A percentile compares a stretch with the other conserved stretches of the same genome.
phyloP scores from a whole-genome alignment of 2,113 vertebrate species.

The Caranx ignobilis region DNA sequence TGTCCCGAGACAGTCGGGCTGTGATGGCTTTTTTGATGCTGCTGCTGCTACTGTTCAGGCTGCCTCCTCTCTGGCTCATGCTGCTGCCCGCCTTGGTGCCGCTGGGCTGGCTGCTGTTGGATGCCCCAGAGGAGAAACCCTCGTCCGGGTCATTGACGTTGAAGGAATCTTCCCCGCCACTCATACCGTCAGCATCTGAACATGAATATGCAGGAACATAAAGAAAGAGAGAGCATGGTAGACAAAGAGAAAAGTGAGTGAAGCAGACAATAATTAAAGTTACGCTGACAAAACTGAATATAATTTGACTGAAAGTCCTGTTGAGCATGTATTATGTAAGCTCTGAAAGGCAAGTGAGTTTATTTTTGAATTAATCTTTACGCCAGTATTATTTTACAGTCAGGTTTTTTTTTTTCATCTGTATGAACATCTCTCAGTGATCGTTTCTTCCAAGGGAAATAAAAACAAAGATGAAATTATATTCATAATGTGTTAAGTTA shows the following conservation, averaged over 20 bases:
- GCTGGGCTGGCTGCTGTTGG: conserved; percentile 94
- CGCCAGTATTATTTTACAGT: too few species aligned
- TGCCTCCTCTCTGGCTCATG: conserved; percentile 72
- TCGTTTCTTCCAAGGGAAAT: too few species aligned
- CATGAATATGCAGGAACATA: conserved; percentile 13
- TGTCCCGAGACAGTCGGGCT: conserved; percentile 88
- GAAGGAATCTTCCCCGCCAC: conserved; percentile 91
- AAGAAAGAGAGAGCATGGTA: conserved; percentile 30
- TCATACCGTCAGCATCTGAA: conserved; percentile 90
- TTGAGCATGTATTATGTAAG: too few species aligned
- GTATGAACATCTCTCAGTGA: too few species aligned
- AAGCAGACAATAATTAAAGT: not conserved
- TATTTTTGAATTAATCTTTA: too few species aligned
- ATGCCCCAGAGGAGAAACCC: conserved; percentile 97
- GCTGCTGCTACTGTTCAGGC: conserved; percentile 87
- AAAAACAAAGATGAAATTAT: too few species aligned
- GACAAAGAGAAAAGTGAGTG: conserved; percentile 29
- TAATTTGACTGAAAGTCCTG: not conserved
- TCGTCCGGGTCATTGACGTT: conserved; percentile 96
- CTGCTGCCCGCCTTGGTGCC: conserved; percentile 84
- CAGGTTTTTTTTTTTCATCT: too few species aligned
- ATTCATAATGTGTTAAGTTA: too few species aligned
- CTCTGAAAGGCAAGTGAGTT: too few species aligned
- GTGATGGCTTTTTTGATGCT: conserved; percentile 91
- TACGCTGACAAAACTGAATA: not conserved